Evolutionary conservation across 2,888 invertebrate species (phyloP), one percentile per base, ranked within the genome.

Genomic region (Drosophila imparisetae): DNA sequence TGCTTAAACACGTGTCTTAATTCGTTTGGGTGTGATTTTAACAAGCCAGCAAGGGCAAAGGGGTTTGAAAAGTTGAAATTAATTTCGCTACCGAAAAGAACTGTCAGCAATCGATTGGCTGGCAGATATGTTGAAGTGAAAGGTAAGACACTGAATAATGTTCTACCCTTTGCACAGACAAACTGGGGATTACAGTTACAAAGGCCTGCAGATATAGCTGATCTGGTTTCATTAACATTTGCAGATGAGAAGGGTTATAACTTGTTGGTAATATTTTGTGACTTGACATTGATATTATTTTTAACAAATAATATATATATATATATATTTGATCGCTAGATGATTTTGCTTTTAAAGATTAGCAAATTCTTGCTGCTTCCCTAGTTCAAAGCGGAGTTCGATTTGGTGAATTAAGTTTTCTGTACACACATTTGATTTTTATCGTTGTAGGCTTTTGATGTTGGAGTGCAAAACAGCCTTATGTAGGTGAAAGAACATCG

Each of bases 21-120:
- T 91, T 91, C 91, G 92, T 90, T 87, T 83, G 81, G 92, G 91
- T 89, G 80, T 81, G 83, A 85, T 89, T 85, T 82, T 78, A 68
- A 77, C 78, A 72, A 78, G 83, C 64, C 73, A 64, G 81, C 64
- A 74, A 64, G 8, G 27, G 73, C 79, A 81, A 81, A 78, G 83
- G 77, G 78, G 78, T 73, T 76, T 80, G 71, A n/a, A 82, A 80
- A 84, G 69, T 80, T 77, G 6, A 89, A 89, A 92, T 91, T 91
- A 91, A 91, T 91, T 91, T 89, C 80, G 81, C 80, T 83, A 86
- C 81, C 81, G 84, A 81, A 80, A 71, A 78, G 82, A 80, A 88
- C 83, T 90, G 91, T 91, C 91, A 85, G 71, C 82, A 88, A 88
- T 82, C 86, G 83, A 87, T 82, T 89, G 73, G 61, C 59, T 60